Evolutionary conservation across 2,888 invertebrate genomes (phyloP), one percentile per base, ranked within the genome.

Genomic region (Sinopyrophorus schimmeli): DNA sequence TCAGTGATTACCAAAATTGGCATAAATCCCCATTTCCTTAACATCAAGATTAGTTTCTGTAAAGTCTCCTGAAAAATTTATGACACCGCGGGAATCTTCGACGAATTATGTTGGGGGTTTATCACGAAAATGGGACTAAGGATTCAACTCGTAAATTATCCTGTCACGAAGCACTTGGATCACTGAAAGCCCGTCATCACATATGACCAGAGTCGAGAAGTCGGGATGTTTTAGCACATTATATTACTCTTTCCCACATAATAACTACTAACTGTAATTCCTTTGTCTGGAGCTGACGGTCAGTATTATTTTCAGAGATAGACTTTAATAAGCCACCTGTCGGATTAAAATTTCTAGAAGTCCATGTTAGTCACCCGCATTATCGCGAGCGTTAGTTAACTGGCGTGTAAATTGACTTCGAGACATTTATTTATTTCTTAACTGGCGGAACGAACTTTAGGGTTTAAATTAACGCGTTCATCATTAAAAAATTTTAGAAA

Each of bases 261-360:
- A 49, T 43, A 49, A 32, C 37, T 24, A 38, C 38, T 38, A 44
- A 38, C 23, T 27, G 37, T 39, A 39, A 50, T 38, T 37, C 44
- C 44, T 39, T 50, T 44, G 44, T 49, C 49, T 39, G 43, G 39
- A 32, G 40, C 38, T 30, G 39, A 43, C 44, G 49, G 49, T 50
- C 49, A 50, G 43, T 39, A 44, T 40, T 44, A 42, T 39, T 50
- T 39, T 40, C 49, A 44, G 34, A 34, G 49, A 39, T 44, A 50
- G 44, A 44, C 44, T 50, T 50, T 50, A 50, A 50, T 50, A 50
- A 50, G 44, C 49, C 49, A 50, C 49, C 49, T 50, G 49, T 50
- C 49, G 44, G 49, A 50, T 44, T 50, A 50, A 50, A 50, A 50
- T 50, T 49, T 49, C 48, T 38, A 43, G 30, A 32, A 49, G 42